Percentiles rank a stretch among this genome's conserved stretches.
Evolutionary conservation across 2,113 vertebrate species (phyloP).

Genomic region (Alces alces): DNA sequence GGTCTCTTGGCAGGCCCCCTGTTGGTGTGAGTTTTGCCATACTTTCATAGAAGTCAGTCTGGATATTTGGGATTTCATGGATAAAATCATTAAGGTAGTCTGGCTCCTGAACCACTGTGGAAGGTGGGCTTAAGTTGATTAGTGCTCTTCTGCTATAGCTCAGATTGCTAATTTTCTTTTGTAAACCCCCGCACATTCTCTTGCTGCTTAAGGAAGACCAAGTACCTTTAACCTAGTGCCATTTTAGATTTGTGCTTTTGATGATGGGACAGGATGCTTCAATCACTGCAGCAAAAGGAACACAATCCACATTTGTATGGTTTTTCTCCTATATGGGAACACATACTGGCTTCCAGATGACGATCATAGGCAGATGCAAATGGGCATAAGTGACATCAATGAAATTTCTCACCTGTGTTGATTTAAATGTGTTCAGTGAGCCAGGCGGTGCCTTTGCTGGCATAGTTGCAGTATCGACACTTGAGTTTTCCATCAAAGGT

Average conservation of each 20-base stretch:
- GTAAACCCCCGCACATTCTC: constrained; percentile 95
- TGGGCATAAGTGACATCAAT: constrained; percentile 96
- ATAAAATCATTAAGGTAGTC: constrained; percentile 92
- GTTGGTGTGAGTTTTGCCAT: constrained; percentile 81
- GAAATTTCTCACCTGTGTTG: constrained; percentile 98
- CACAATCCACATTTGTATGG: constrained; percentile 98
- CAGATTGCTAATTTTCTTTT: constrained; percentile 93
- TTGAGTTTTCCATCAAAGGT: constrained; percentile 97
- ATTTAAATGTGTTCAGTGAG: constrained; percentile 97
- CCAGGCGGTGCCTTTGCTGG: constrained; percentile 95
- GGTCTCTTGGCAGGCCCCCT: constrained; percentile 81
- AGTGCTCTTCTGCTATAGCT: constrained; percentile 91
- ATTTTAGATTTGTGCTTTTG: constrained; percentile 97
- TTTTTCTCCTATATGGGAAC: constrained; percentile 97
- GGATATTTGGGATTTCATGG: constrained; percentile 90
- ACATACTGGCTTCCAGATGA: constrained; percentile 97
- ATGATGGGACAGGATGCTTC: constrained; percentile 97
- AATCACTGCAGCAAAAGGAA: constrained; percentile 97
- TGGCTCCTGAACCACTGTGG: constrained; percentile 93
- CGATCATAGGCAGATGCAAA: constrained; percentile 98
- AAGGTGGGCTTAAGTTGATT: constrained; percentile 93
- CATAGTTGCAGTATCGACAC: constrained; percentile 97
- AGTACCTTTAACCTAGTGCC: constrained; percentile 93
- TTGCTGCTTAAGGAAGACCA: constrained; percentile 93
- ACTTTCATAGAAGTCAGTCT: constrained; percentile 87